Evolutionary conservation across 92 coral and sea anemone species (phyloP), one percentile per base, ranked within the genome.

Genomic region (Phymanthus crucifer): DNA sequence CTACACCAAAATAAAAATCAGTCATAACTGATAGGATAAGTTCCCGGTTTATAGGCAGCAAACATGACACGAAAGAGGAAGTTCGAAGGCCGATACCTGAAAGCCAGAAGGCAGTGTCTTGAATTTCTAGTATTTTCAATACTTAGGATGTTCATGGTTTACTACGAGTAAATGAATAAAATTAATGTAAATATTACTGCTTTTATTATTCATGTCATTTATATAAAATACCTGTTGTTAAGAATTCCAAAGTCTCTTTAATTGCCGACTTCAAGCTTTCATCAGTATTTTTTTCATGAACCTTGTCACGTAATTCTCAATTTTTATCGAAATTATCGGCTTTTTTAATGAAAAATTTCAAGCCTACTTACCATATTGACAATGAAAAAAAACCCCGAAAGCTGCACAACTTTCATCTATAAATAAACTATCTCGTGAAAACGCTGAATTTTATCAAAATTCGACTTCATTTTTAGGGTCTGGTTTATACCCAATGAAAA

Each of bases 121-220:
- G 18, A 43, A 43, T 43, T 43, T 38, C 14, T 3, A 11, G 48
- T 43, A 43, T 43, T 6, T 54, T 21, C n/a, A 54, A 21, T 54
- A 29, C 10, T 24, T 54, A n/a, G 12, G 8, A 54, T 54, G 32
- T 10, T 61, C n/a, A 0, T 27, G 32, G 68, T 61, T n/a, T 24
- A 61, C 68, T 24, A 61, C 29, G 68, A 33, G 1, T 26, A 7
- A 5, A 26, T 61, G 18, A 29, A 2, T 61, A 24, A 61, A 61
- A 61, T 24, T 61, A 24, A 29, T 24, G 8, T 14, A 24, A 4
- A 61, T 9, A 54, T 54, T 50, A 50, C 57, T 23, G 23, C 10
- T 54, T 61, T 61, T 18, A 61, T 61, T 61, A 61, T 61, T 61
- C 68, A 61, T 61, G 68, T 61, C 33, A 27, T 61, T 61, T 61